These are phyloP conservation scores for Megathymus violae DNA, from an alignment of 1,140 invertebrate species.

Conservation along the genomic window DNA sequence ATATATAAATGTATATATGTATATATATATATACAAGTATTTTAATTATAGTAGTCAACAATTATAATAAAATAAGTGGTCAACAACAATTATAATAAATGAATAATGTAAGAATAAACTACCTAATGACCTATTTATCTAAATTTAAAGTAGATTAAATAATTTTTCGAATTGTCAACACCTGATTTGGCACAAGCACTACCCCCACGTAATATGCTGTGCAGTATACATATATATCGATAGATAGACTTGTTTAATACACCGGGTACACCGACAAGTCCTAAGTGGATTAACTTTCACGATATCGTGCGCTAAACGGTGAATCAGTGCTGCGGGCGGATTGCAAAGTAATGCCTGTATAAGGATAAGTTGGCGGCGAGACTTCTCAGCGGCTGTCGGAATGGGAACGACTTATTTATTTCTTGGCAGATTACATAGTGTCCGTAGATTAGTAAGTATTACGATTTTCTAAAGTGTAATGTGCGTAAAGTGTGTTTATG, in stretches of 20 bases:
- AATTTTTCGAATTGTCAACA: too few species aligned
- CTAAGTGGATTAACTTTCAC: conserved; percentile 17
- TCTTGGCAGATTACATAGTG: too few species aligned
- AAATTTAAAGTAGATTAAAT: neutral
- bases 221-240: too few species aligned
- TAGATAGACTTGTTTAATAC: neutral
- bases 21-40: too few species aligned
- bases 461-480: too few species aligned
- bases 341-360: conserved; percentile 7
- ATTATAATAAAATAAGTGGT: too few species aligned
- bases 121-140: neutral
- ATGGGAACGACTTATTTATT: neutral
- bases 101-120: too few species aligned
- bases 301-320: conserved; percentile 23
- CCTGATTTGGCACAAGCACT: neutral
- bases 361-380: conserved; percentile 2
- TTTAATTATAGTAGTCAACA: too few species aligned
- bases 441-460: too few species aligned
- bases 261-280: neutral
- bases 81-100: too few species aligned
- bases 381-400: neutral
- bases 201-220: conserved; percentile 1
- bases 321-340: neutral
- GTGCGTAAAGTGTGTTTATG: too few species aligned
- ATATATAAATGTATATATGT: too few species aligned